phyloP scores from a whole-genome alignment of 92 coral and sea anemone species.

The Zoanthus sociatus region DNA sequence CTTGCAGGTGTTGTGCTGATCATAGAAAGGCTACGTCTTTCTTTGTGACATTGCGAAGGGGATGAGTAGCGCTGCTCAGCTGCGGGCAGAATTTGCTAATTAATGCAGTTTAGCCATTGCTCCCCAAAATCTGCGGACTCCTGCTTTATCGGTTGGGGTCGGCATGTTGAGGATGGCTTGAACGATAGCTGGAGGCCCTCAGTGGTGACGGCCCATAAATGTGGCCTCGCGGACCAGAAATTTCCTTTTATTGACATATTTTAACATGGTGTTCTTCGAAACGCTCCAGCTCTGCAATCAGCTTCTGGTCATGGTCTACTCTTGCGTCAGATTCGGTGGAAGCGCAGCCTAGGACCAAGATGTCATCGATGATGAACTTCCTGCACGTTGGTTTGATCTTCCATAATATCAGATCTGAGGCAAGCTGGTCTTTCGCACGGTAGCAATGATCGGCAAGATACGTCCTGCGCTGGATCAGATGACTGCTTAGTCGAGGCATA shows the following conservation, averaged over 20 bases:
- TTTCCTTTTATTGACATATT: slow-evolving; percentile 1
- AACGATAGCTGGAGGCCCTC: slow-evolving; percentile 53
- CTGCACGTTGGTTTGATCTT: not conserved
- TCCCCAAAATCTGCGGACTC: too few species aligned
- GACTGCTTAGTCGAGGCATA: too few species aligned
- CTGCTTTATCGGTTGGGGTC: not conserved
- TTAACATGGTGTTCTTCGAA: too few species aligned
- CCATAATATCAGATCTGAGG: too few species aligned
- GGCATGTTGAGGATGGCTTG: slow-evolving; percentile 48
- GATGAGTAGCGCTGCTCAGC: too few species aligned
- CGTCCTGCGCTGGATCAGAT: too few species aligned
- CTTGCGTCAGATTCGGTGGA: slow-evolving; percentile 42
- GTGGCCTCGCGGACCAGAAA: slow-evolving; percentile 14
- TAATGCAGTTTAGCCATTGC: too few species aligned
- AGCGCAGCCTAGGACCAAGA: slow-evolving; percentile 56
- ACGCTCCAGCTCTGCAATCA: slow-evolving; percentile 6
- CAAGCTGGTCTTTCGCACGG: too few species aligned
- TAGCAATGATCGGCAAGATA: too few species aligned
- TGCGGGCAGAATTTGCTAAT: too few species aligned
- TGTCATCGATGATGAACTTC: not conserved
- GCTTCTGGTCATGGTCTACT: slow-evolving; percentile 47
- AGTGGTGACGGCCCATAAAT: slow-evolving; percentile 15
- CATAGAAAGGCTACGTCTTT: slow-evolving; percentile 39
- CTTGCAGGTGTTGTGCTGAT: slow-evolving; percentile 60
- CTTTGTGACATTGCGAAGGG: slow-evolving; percentile 27